phyloP scores from a whole-genome alignment of 2,888 invertebrate species.

The Cerastoderma edule region DNA sequence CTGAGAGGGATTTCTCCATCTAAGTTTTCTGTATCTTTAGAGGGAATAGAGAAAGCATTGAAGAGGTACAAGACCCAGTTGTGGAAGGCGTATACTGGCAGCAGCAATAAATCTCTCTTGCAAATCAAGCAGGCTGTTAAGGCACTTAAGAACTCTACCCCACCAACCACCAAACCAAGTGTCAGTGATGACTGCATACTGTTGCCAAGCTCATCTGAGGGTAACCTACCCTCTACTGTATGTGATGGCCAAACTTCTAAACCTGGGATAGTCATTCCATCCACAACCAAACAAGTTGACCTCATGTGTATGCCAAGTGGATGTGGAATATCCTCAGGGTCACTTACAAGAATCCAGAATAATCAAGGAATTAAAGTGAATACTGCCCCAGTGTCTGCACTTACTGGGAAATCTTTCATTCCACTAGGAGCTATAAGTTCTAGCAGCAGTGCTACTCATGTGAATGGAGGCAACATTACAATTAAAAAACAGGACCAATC shows the following conservation, averaged over 20 bases:
- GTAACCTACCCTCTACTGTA: no score
- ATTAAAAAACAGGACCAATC: constrained; percentile 10
- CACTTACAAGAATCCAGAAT: constrained; percentile 36
- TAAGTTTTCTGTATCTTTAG: constrained; percentile 55
- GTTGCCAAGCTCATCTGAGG: no score
- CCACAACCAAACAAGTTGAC: no score
- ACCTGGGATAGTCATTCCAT: no score
- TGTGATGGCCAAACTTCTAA: not conserved
- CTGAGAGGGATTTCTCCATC: constrained; percentile 41
- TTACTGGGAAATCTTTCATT: constrained; percentile 5
- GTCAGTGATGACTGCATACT: not conserved
- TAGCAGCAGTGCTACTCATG: not conserved
- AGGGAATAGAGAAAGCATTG: constrained; percentile 60
- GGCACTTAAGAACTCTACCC: constrained; percentile 28
- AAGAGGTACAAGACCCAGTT: constrained; percentile 58
- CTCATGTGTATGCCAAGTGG: constrained; percentile 24
- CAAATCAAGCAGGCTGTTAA: constrained; percentile 53
- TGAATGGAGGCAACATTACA: not conserved
- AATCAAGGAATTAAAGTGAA: constrained; percentile 45
- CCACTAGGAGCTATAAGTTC: not conserved
- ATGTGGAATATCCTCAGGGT: constrained; percentile 11
- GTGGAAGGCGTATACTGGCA: constrained; percentile 57
- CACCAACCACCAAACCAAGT: not conserved
- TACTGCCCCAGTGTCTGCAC: not conserved
- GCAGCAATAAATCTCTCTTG: constrained; percentile 37